Percentiles rank a stretch among this genome's conserved stretches.
Evolutionary conservation across 2,113 vertebrate genomes (phyloP).

Genomic region (Lathamus discolor): DNA sequence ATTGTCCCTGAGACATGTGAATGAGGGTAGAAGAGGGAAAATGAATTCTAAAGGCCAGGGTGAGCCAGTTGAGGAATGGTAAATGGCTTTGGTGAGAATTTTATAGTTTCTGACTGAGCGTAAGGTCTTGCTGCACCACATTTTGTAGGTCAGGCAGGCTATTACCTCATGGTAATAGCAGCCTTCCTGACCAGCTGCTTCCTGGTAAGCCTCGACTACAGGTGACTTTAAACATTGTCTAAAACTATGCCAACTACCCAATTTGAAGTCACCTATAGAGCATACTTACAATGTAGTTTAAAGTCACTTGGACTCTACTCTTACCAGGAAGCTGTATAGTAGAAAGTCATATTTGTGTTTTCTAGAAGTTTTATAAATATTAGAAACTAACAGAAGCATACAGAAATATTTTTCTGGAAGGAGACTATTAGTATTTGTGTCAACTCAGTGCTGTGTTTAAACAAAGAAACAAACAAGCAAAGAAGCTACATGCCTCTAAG

Average conservation of each 20-base stretch:
- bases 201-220: not conserved
- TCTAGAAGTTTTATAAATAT: not conserved
- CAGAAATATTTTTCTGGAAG: not conserved
- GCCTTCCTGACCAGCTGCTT: not conserved
- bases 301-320: not conserved
- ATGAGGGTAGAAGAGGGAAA: not conserved
- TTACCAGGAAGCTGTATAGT: not conserved
- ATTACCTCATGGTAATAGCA: not conserved
- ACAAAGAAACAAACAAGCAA: not conserved
- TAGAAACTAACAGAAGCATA: not conserved
- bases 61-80: not conserved
- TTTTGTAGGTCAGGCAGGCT: not conserved
- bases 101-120: not conserved
- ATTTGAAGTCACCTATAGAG: not conserved
- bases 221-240: not conserved
- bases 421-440: not conserved
- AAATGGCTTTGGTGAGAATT: not conserved
- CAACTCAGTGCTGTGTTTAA: not conserved
- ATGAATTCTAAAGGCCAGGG: not conserved
- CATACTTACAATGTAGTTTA: not conserved
- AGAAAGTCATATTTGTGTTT: not conserved
- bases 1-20: fast-evolving
- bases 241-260: not conserved
- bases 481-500: not conserved
- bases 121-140: not conserved